Evolutionary conservation across 2,113 vertebrate species (phyloP), one percentile per base, ranked within the genome.

Genomic region (Leptocoma aspasia): DNA sequence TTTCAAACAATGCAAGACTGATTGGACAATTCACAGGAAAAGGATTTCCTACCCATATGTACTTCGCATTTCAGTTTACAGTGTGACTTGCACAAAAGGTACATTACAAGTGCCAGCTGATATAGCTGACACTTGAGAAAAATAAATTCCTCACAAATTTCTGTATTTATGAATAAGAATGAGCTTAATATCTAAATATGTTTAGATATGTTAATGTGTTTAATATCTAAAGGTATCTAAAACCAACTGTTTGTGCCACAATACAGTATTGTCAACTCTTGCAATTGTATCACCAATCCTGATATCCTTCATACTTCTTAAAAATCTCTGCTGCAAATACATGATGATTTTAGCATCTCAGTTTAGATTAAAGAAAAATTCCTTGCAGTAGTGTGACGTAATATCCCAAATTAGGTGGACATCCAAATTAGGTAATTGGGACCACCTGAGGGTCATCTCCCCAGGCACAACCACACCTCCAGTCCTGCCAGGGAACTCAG

Each of bases 151-250:
- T 94, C 52, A 81, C 39, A 90, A 72, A 79, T 90, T 89, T 79
- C 60, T 83, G 95, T 93, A 88, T 52, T 52, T 39, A 52, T 39
- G 35, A 70, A 30, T 69, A 68, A 49, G 9, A n/a, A 68, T 45
- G 26, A 59, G 57, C 86, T 95, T 90, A 73, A 94, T 95, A 97
- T 91, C 65, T 91, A 96, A 86, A 96, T 69, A 50, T 30, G 18
- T 50, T 50, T 30, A 15, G 13, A 37, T 69, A 50, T 30, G 45
- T 95, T 93, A 90, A 95, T 75, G 64, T 90, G 66, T 86, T 96
- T 89, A 78, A 94, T 94, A 96, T 94, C 70, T 92, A 96, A 86
- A 95, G 68, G 82, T 90, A 96, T 82, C 86, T 93, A 95, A 94
- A 94, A 92, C 86, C 79, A 97, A 86, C 78, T 95, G 79, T 79